phyloP scores from a whole-genome alignment of 2,113 vertebrate species.

The Prinia subflava region DNA sequence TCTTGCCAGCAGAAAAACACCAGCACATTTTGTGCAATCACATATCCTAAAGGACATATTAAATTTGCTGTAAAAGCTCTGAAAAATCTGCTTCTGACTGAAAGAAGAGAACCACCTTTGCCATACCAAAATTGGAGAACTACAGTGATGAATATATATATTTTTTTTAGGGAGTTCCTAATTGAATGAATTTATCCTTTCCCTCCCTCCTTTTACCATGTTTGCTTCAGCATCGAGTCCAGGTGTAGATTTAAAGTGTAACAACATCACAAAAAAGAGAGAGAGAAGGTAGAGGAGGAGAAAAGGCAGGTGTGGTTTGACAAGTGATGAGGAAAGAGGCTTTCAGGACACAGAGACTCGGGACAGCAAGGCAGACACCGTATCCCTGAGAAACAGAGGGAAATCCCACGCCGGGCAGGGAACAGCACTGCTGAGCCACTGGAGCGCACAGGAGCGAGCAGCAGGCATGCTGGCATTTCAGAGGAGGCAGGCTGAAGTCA shows the following conservation, averaged over 20 bases:
- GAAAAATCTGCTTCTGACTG: neutral
- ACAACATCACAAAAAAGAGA: neutral
- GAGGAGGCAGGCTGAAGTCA: constrained; percentile 36
- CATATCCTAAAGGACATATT: neutral
- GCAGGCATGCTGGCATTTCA: constrained; percentile 25
- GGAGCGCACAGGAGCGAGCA: neutral
- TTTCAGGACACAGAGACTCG: neutral
- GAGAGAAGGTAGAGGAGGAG: neutral
- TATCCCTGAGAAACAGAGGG: constrained; percentile 19
- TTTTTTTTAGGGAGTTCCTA: neutral
- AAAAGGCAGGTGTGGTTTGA: neutral
- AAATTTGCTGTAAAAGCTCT: neutral
- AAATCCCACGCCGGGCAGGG: neutral
- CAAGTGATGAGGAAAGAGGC: neutral
- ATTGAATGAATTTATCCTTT: neutral
- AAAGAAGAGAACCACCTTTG: neutral
- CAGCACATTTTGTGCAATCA: neutral
- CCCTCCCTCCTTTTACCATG: neutral
- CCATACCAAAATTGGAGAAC: neutral
- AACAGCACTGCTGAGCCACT: neutral
- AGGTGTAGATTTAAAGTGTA: neutral
- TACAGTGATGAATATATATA: neutral
- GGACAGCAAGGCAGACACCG: neutral
- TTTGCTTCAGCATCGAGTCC: neutral
- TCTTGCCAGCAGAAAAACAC: neutral